Evolutionary conservation across 2,888 invertebrate genomes (phyloP).

Genomic region (Stenurella melanura): DNA sequence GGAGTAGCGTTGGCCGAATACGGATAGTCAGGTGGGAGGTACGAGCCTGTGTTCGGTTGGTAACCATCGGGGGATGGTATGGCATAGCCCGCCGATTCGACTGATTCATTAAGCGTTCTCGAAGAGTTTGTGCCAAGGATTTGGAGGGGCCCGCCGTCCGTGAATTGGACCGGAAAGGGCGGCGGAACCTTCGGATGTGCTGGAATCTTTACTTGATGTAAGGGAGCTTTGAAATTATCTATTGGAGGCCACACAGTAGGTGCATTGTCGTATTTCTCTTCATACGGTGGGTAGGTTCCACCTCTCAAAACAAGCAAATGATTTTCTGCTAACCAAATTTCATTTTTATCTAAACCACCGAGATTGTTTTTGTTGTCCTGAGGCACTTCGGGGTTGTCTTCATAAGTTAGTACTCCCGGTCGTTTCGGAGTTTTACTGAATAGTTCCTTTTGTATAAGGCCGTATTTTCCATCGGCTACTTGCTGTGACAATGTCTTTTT

Average conservation of each 20-base stretch:
- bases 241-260: conserved; percentile 84
- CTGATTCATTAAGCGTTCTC: conserved; percentile 82
- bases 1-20: conserved; percentile 80
- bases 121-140: conserved; percentile 88
- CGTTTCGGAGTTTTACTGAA: conserved; percentile 82
- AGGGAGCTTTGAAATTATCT: conserved; percentile 88
- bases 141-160: conserved; percentile 89
- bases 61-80: conserved; percentile 70
- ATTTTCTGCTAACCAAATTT: conserved; percentile 93
- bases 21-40: conserved; percentile 77
- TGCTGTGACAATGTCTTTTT: conserved; percentile 92
- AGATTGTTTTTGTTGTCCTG: conserved; percentile 86
- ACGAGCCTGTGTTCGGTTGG: conserved; percentile 74
- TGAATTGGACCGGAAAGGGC: conserved; percentile 94
- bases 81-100: conserved; percentile 72
- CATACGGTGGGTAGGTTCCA: conserved; percentile 79
- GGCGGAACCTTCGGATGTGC: conserved; percentile 89
- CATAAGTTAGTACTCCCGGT: conserved; percentile 88
- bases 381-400: conserved; percentile 86
- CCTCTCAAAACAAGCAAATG: conserved; percentile 89
- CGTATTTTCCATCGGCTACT: conserved; percentile 93
- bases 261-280: conserved; percentile 71
- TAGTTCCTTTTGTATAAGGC: conserved; percentile 89
- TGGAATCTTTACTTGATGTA: conserved; percentile 89
- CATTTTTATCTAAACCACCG: conserved; percentile 88